Evolutionary conservation across 1,140 invertebrate species (phyloP).

Genomic region (Homalodisca vitripennis): DNA sequence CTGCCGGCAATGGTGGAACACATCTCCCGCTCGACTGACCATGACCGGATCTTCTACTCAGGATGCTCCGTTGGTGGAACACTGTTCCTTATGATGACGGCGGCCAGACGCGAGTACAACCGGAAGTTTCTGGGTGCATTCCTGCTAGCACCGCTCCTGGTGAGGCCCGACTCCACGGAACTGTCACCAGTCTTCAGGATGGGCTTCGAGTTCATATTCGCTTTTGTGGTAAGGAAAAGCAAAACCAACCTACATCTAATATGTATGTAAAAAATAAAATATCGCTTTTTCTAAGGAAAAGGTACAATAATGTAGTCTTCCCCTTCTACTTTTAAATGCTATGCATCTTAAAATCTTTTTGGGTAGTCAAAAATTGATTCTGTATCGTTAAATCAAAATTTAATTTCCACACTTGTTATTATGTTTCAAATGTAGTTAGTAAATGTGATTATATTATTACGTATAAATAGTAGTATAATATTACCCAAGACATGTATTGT

Average conservation of each 20-base stretch:
- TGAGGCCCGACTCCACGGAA: constrained; percentile 30
- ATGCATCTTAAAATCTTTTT: background rate
- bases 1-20: constrained; percentile 61
- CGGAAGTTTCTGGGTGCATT: constrained; percentile 61
- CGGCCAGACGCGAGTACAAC: constrained; percentile 55
- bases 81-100: constrained; percentile 51
- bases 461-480: too few species aligned
- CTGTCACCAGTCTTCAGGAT: background rate
- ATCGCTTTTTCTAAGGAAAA: too few species aligned
- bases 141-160: constrained; percentile 72
- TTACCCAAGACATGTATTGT: too few species aligned
- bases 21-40: constrained; percentile 53
- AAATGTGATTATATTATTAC: too few species aligned
- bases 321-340: too few species aligned
- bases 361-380: background rate
- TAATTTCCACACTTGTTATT: background rate
- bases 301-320: too few species aligned
- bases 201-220: constrained; percentile 4
- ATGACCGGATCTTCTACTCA: constrained; percentile 53
- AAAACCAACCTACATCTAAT: background rate
- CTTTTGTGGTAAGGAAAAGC: background rate
- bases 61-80: constrained; percentile 63
- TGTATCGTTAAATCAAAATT: background rate
- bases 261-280: background rate
- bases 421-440: background rate